Conservation (phyloP, 2,797 vertebrate genomes). For the Apogon hyalosoma region DNA sequence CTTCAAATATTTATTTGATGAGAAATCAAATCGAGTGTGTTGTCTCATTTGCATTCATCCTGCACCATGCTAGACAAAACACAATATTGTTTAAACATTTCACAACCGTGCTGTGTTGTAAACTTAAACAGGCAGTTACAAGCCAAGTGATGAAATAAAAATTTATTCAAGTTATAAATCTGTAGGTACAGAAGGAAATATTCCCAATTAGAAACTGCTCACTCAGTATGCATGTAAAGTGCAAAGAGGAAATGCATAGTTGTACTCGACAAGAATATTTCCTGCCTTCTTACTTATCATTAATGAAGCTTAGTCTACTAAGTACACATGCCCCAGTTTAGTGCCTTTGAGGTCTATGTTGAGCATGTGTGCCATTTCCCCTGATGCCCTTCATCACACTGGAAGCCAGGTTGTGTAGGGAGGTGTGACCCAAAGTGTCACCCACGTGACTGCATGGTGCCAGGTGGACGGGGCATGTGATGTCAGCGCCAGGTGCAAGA, state of each 20-base stretch:
- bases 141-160: slow-evolving; percentile 16
- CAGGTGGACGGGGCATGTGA: slow-evolving; percentile 76
- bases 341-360: slow-evolving; percentile 64
- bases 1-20: slow-evolving; percentile 28
- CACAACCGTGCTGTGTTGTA: not conserved
- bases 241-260: slow-evolving; percentile 15
- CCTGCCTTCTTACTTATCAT: slow-evolving; percentile 35
- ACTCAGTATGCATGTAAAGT: not conserved
- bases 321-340: slow-evolving; percentile 63
- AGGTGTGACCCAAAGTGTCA: slow-evolving; percentile 68
- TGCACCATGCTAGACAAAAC: slow-evolving; percentile 8
- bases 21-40: slow-evolving; percentile 18
- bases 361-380: slow-evolving; percentile 64
- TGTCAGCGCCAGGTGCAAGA: slow-evolving; percentile 74
- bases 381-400: slow-evolving; percentile 65
- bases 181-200: slow-evolving; percentile 1
- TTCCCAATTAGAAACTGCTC: slow-evolving; percentile 7
- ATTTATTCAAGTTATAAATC: slow-evolving; percentile 20
- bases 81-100: slow-evolving; percentile 15
- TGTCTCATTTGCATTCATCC: slow-evolving; percentile 26
- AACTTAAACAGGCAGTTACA: slow-evolving; percentile 26
- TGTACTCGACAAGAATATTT: slow-evolving; percentile 15
- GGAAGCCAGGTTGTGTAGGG: slow-evolving; percentile 49
- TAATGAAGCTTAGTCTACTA: slow-evolving; percentile 50
- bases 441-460: slow-evolving; percentile 55